Percentiles rank a stretch among this genome's conserved stretches.
These are phyloP conservation scores for Myotis davidii DNA, from an alignment of 2,113 vertebrate species.

Conservation along the genomic window DNA sequence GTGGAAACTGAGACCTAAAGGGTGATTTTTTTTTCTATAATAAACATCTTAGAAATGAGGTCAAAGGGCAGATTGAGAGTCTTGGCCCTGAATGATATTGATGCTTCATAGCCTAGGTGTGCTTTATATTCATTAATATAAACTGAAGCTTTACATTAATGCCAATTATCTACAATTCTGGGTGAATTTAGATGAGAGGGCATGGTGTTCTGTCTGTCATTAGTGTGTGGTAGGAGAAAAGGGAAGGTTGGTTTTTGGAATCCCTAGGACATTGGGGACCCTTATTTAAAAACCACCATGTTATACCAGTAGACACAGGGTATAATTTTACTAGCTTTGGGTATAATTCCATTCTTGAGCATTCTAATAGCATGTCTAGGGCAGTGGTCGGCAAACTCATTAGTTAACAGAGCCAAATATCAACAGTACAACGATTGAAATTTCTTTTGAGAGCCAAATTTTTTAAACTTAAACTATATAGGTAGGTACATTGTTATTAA, in stretches of 20 bases:
- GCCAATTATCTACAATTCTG: neutral
- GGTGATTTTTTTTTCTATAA: neutral
- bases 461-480: too few relatives aligned
- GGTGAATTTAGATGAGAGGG: neutral
- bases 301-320: conserved; percentile 15
- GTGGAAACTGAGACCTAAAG: neutral
- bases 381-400: neutral
- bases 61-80: neutral
- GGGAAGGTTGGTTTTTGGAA: neutral
- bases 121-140: neutral
- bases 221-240: neutral
- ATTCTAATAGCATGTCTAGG: conserved; percentile 58
- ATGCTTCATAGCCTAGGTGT: neutral
- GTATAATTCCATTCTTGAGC: conserved; percentile 51
- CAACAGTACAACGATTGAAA: too few relatives aligned
- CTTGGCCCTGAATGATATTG: neutral
- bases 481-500: too few relatives aligned
- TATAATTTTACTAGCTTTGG: conserved; percentile 55
- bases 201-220: neutral
- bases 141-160: conserved; percentile 9
- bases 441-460: too few relatives aligned
- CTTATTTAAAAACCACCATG: conserved; percentile 26
- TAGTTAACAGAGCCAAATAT: too few relatives aligned
- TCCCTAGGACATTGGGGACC: neutral
- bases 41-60: neutral